These are phyloP conservation scores for Aphis craccivora DNA, from an alignment of 1,140 invertebrate genomes.

Conservation along the genomic window DNA sequence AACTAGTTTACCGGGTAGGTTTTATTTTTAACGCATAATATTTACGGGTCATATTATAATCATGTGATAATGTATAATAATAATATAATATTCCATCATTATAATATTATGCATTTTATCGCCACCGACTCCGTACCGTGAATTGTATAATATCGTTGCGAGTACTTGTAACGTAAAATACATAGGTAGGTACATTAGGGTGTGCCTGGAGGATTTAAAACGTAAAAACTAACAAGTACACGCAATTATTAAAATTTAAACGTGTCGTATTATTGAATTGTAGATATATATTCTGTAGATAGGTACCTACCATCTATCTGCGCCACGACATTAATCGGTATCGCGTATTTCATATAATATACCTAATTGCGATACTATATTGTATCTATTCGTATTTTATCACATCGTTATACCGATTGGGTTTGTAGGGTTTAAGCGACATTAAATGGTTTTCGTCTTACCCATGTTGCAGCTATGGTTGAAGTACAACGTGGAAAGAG, in stretches of 20 bases:
- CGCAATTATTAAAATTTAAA: neutral
- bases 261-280: neutral
- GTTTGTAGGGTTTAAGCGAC: neutral
- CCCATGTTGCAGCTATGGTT: conserved; percentile 28
- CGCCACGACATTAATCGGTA: neutral
- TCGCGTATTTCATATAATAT: neutral
- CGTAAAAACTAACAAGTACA: neutral
- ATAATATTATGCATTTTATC: neutral
- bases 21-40: neutral
- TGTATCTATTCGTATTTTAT: no score
- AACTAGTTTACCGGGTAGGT: neutral
- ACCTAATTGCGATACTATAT: no score
- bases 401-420: neutral
- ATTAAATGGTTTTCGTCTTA: neutral
- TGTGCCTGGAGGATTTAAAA: no score
- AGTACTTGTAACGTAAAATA: no score
- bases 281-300: neutral
- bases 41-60: neutral
- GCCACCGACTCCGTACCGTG: neutral
- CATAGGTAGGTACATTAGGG: no score
- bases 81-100: neutral
- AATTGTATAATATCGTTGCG: no score
- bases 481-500: conserved; percentile 69
- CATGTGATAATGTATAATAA: neutral
- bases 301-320: neutral